phyloP scores from a whole-genome alignment of 2,113 vertebrate genomes.

The Gadus macrocephalus region DNA sequence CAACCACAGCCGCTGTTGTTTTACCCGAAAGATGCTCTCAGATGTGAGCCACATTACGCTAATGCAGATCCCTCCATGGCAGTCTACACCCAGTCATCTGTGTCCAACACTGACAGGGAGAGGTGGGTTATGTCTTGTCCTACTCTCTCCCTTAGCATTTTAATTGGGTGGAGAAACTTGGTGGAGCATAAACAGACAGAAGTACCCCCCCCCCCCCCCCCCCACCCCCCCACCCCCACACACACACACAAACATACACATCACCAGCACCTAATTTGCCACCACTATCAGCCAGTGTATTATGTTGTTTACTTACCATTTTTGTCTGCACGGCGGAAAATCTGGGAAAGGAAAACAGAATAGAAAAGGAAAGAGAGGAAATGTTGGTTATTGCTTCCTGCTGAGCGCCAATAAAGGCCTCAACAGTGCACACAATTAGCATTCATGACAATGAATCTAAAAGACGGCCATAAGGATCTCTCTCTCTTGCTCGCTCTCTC shows the following conservation, averaged over 20 bases:
- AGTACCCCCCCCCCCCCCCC: constrained; percentile 11
- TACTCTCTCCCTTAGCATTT: constrained; percentile 24
- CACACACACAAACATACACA: neutral
- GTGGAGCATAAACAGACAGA: constrained; percentile 22
- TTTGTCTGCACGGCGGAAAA: constrained; percentile 77
- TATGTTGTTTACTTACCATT: constrained; percentile 64
- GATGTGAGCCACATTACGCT: constrained; percentile 1
- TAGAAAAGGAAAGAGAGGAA: neutral
- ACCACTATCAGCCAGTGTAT: neutral
- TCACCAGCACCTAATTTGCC: too few species aligned
- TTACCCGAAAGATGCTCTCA: neutral
- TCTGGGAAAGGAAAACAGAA: constrained; percentile 51
- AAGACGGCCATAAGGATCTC: constrained; percentile 9
- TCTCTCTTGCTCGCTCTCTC: neutral
- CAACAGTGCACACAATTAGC: constrained; percentile 14
- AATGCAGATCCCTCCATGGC: constrained; percentile 16
- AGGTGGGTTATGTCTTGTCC: constrained; percentile 22
- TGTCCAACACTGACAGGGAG: constrained; percentile 11
- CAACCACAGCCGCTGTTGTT: too few species aligned
- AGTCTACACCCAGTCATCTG: constrained; percentile 23
- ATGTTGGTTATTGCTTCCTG: constrained; percentile 19
- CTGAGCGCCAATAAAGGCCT: constrained; percentile 6
- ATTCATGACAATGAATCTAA: constrained; percentile 15
- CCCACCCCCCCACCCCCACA: constrained; percentile 10
- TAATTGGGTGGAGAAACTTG: constrained; percentile 40